phyloP scores from a whole-genome alignment of 2,113 vertebrate genomes.

The Origma solitaria region DNA sequence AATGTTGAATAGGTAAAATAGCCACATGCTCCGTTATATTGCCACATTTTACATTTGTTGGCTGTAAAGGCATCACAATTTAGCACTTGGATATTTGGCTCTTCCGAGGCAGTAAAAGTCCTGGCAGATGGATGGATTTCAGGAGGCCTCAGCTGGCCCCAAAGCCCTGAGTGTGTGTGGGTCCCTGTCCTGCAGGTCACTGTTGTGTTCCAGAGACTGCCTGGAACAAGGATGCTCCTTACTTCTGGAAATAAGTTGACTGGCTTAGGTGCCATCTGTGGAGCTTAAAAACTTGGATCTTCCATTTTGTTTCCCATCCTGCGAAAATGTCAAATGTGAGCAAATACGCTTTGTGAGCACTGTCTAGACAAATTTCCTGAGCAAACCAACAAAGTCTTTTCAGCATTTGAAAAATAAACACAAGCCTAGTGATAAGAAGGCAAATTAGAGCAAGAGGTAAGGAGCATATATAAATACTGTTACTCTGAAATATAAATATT shows the following conservation, averaged over 20 bases:
- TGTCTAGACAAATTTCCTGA: not conserved
- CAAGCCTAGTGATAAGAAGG: not conserved
- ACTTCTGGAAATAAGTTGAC: not conserved
- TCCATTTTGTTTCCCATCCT: not conserved
- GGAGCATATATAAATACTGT: not conserved
- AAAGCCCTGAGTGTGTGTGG: not conserved
- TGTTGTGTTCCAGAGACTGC: not conserved
- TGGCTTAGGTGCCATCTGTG: not conserved
- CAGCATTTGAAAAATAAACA: not conserved
- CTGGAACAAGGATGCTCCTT: not conserved
- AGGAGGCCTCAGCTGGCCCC: not conserved
- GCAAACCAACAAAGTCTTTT: not conserved
- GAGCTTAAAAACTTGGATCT: not conserved
- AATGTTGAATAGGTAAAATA: conserved; percentile 22
- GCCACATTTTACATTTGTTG: conserved; percentile 26
- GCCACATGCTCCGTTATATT: not conserved
- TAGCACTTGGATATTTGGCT: not conserved
- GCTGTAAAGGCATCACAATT: not conserved
- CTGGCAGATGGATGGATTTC: not conserved
- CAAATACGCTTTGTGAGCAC: not conserved
- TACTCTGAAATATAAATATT: not conserved
- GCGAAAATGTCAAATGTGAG: conserved; percentile 23
- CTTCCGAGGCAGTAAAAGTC: not conserved
- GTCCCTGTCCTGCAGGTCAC: not conserved
- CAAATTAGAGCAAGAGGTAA: not conserved